Base-by-base conservation (phyloP, 2,888 invertebrate genomes). In the Bhutanitis thaidina region DNA sequence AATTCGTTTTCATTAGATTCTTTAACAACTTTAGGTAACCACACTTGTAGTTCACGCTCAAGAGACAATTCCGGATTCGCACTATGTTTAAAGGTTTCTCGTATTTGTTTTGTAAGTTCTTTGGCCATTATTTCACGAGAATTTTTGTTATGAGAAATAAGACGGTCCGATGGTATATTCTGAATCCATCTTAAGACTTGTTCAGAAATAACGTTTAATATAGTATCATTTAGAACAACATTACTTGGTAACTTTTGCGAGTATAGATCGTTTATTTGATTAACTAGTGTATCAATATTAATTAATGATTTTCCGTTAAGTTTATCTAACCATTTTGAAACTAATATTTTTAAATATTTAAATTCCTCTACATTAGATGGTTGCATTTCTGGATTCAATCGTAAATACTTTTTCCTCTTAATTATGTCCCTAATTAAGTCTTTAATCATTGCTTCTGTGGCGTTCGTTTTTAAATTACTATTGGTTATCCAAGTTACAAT, bases 11-110 rank as follows among this genome's bases (percentile, higher is more conserved):
- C 51, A 15, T 20, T 32, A 16, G 45, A 20, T 7, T 41, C 29
- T 46, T 46, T 51, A 7, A 46, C 16, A 36, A 51, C 27, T 37
- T 51, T 51, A 14, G 51, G 36, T 14, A 51, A 36, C 51, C 45
- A 51, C 9, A 30, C 41, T 9, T n/a, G 10, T 9, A 51, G 36
- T 41, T 45, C 51, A 1, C 29, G 27, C 16, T 44, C 40, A 12
- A 45, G 27, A 29, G 39, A 10, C 9, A 39, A 50, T 12, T 44
- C 43, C 3, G 44, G 43, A 27, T 39, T 32, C 29, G 41, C 35
- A 12, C 27, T 30, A 20, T 30, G 20, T 3, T 40, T 40, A 7
- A 12, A n/a, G 16, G 16, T 10, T 15, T 20, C 46, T 40, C 34
- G 32, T 32, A 51, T 20, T 30, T 10, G 14, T 30, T 51, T 36